A percentile compares a stretch with the other conserved stretches of the same genome.
These are phyloP conservation scores for Phengaris alcon DNA, from an alignment of 2,888 invertebrate species.

Conservation along the genomic window DNA sequence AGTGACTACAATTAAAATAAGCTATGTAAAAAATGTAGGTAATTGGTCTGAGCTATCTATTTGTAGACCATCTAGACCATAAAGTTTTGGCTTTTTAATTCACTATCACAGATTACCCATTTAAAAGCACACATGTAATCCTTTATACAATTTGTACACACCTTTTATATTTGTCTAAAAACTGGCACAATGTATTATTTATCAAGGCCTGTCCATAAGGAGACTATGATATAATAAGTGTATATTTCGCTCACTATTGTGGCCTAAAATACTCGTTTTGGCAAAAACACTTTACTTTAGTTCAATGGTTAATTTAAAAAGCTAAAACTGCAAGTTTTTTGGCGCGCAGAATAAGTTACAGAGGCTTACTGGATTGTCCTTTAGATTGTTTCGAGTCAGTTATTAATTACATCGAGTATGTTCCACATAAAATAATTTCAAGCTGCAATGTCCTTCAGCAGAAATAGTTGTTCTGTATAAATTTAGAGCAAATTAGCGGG, in stretches of 20 bases:
- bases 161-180: conserved; percentile 42
- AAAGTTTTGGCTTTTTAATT: too few relatives aligned
- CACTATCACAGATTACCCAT: too few relatives aligned
- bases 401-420: conserved; percentile 32
- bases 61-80: too few relatives aligned
- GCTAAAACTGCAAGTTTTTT: conserved; percentile 46
- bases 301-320: conserved; percentile 50
- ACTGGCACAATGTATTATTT: conserved; percentile 52
- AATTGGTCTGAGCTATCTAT: too few relatives aligned
- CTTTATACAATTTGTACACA: background rate
- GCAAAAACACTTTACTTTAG: conserved; percentile 49
- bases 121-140: too few relatives aligned
- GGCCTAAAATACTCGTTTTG: conserved; percentile 59
- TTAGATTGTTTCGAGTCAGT: conserved; percentile 31
- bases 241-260: conserved; percentile 54
- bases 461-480: conserved; percentile 28
- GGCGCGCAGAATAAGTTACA: conserved; percentile 37
- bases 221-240: conserved; percentile 45
- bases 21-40: too few relatives aligned
- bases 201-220: conserved; percentile 49
- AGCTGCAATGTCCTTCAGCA: conserved; percentile 22
- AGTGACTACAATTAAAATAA: too few relatives aligned
- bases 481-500: conserved; percentile 17
- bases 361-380: conserved; percentile 39
- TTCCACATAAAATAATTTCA: conserved; percentile 29